These are phyloP conservation scores for Melanostigma gelatinosum DNA, from an alignment of 2,113 vertebrate genomes.

Conservation along the genomic window DNA sequence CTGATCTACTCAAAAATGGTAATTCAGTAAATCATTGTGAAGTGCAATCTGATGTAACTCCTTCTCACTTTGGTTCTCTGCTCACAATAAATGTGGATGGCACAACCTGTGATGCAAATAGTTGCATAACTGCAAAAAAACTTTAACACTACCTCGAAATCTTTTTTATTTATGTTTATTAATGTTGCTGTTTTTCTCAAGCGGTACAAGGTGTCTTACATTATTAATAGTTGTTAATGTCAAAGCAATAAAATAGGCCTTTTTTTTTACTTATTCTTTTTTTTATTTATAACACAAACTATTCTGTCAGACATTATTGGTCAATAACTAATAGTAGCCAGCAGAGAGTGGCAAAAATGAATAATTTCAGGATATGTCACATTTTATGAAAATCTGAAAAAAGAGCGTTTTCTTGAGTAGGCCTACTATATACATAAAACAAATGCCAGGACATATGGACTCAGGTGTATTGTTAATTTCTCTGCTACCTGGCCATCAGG, in stretches of 20 bases:
- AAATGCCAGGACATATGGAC: not conserved
- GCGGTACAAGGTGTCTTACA: not conserved
- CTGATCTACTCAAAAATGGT: not conserved
- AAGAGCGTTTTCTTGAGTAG: not conserved
- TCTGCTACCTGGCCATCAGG: conserved; percentile 67
- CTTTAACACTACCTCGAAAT: not conserved
- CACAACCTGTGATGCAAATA: not conserved
- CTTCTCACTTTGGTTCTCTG: not conserved
- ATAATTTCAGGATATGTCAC: not conserved
- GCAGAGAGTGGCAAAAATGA: not conserved
- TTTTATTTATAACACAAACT: not conserved
- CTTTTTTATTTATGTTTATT: not conserved
- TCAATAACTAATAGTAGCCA: not conserved
- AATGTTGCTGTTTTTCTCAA: not conserved
- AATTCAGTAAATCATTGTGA: not conserved
- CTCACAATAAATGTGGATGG: not conserved
- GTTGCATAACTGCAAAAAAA: not conserved
- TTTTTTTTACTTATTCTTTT: not conserved
- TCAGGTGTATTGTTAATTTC: not conserved
- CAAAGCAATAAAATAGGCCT: not conserved
- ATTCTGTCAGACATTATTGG: not conserved
- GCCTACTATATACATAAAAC: not conserved
- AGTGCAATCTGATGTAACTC: not conserved
- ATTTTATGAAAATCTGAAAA: not conserved
- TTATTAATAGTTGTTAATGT: not conserved